Evolutionary conservation across 2,113 vertebrate genomes (phyloP), one percentile per base, ranked within the genome.

Genomic region (Chaetura pelagica): DNA sequence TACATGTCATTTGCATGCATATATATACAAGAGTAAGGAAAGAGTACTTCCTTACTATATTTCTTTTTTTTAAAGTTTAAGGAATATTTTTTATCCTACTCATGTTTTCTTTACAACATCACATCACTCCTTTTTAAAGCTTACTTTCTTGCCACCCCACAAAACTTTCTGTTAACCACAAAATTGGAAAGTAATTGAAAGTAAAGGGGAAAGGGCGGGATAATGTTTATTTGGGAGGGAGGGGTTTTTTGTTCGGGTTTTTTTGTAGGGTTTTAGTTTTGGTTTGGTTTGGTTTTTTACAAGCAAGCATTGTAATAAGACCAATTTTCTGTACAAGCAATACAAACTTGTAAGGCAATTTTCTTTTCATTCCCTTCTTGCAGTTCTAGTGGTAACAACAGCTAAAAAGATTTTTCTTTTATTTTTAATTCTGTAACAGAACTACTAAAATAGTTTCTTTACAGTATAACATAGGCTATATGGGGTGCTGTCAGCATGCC

Each of bases 131-230:
- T 81, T 79, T 59, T 74, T n/a, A 87, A 84, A 86, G 51, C 9
- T 19, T 24, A 57, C 16, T 16, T 58, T n/a, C 24, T 21, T 79
- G 38, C 12, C 27, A 69, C 9, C 7, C 51, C 35, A 34, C 16
- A 55, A n/a, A 85, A 68, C 24, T 57, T 80, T 38, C 58, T 49
- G 9, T 58, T 66, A 83, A 69, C 32, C 42, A 77, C 18, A 92
- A 58, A 48, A 86, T 52, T 34, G 82, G 19, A 76, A 88, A 91
- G 16, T 32, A 74, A 57, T 12, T 44, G 32, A 46, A 87, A 72
- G 12, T 46, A 51, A 76, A 51, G 7, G 6, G 7, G 3, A 6
- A 24, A 17, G 6, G 1, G 2, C 2, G 3, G 15, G 2, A 13
- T 78, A 55, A 42, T 16, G 4, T 63, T 89, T 68, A 32, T 40